phyloP scores from a whole-genome alignment of 2,797 vertebrate genomes.

The Psittacula echo region DNA sequence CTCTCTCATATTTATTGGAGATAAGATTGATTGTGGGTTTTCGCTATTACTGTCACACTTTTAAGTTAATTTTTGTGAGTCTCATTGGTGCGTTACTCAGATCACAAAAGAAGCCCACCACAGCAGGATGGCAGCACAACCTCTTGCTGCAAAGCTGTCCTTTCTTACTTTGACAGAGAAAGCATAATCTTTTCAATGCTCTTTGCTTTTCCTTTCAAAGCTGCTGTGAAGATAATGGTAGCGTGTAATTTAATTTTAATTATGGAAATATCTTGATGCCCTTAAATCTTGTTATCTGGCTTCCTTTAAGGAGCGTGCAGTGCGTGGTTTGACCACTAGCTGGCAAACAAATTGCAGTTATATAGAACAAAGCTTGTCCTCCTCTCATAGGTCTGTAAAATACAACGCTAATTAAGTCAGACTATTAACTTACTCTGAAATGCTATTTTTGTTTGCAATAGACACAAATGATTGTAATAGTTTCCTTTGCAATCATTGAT shows the following conservation, averaged over 20 bases:
- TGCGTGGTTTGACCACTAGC: slow-evolving; percentile 72
- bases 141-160: slow-evolving; percentile 28
- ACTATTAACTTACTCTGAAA: slow-evolving; percentile 52
- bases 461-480: slow-evolving; percentile 65
- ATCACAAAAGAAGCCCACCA: background rate
- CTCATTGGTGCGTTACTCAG: background rate
- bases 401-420: slow-evolving; percentile 55
- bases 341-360: slow-evolving; percentile 73
- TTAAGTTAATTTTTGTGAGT: slow-evolving; percentile 17
- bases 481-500: slow-evolving; percentile 66
- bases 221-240: slow-evolving; percentile 62
- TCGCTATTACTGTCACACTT: slow-evolving; percentile 21
- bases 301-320: slow-evolving; percentile 38
- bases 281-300: slow-evolving; percentile 70
- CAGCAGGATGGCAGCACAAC: background rate
- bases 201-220: slow-evolving; percentile 51
- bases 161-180: slow-evolving; percentile 22
- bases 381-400: slow-evolving; percentile 50
- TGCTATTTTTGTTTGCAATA: slow-evolving; percentile 62
- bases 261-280: slow-evolving; percentile 62
- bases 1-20: background rate
- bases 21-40: slow-evolving; percentile 27
- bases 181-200: slow-evolving; percentile 44
- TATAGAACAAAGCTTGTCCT: slow-evolving; percentile 64
- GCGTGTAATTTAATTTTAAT: slow-evolving; percentile 72